phyloP scores from a whole-genome alignment of 1,140 invertebrate genomes.

The Brachionus manjavacas region DNA sequence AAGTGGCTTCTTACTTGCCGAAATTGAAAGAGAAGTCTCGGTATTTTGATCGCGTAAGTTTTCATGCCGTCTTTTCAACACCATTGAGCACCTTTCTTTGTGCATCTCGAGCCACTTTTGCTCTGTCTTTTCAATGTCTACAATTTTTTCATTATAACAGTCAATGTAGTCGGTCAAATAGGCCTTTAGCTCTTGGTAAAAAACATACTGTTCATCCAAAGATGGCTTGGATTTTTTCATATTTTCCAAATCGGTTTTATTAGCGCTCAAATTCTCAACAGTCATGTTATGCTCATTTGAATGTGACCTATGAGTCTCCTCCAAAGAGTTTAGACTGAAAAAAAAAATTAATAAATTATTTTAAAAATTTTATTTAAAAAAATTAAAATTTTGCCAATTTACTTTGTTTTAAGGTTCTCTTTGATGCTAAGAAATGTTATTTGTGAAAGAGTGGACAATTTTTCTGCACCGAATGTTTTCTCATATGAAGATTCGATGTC shows the following conservation, averaged over 20 bases:
- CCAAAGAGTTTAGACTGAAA: slow-evolving; percentile 61
- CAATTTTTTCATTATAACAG: slow-evolving; percentile 73
- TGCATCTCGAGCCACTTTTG: slow-evolving; percentile 66
- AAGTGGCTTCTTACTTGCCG: slow-evolving; percentile 42
- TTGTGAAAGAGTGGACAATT: not conserved
- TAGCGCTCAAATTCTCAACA: slow-evolving; percentile 57
- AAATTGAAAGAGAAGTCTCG: slow-evolving; percentile 66
- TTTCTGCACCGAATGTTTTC: not conserved
- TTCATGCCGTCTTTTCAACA: slow-evolving; percentile 74
- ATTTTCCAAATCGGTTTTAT: slow-evolving; percentile 64
- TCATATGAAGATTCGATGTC: not conserved
- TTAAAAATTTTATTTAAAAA: not conserved
- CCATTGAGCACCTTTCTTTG: slow-evolving; percentile 67
- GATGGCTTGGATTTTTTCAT: slow-evolving; percentile 64
- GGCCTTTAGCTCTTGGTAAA: slow-evolving; percentile 89
- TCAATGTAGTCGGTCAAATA: slow-evolving; percentile 93
- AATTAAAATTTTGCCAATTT: not conserved
- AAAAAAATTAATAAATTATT: not conserved
- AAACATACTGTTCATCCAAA: slow-evolving; percentile 72
- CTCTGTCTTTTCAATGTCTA: slow-evolving; percentile 43
- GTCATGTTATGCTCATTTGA: slow-evolving; percentile 52
- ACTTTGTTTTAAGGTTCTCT: not conserved
- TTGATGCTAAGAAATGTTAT: slow-evolving; percentile 10
- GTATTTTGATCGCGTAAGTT: slow-evolving; percentile 87
- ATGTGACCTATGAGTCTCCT: slow-evolving; percentile 64